Percentiles rank a stretch among this genome's conserved stretches.
Evolutionary conservation across 2,888 invertebrate species (phyloP).

Genomic region (Eledone cirrhosa): DNA sequence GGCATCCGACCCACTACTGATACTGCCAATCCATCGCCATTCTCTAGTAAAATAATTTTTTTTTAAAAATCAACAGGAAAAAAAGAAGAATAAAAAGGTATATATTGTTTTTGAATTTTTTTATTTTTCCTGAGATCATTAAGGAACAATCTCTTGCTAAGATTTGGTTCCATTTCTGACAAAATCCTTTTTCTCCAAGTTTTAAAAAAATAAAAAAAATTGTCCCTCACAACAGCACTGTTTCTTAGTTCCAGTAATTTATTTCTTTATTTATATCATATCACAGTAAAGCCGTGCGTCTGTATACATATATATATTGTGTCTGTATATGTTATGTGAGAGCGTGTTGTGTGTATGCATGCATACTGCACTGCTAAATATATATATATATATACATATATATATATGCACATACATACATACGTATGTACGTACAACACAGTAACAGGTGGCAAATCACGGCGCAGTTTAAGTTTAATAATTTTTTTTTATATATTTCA

Average conservation of each 20-base stretch:
- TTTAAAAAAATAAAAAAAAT: slow-evolving; percentile 27
- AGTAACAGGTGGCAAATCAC: no score
- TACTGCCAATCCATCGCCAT: no score
- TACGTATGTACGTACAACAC: no score
- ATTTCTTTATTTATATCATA: not conserved
- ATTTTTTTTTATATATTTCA: not conserved
- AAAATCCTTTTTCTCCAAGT: slow-evolving; percentile 24
- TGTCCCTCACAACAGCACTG: slow-evolving; percentile 28
- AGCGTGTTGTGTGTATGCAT: no score
- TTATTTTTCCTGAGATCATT: slow-evolving; percentile 27
- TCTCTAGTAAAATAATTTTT: no score
- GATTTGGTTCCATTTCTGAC: slow-evolving; percentile 23
- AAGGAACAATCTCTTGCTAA: slow-evolving; percentile 23
- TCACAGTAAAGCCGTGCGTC: slow-evolving; percentile 16
- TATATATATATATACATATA: no score
- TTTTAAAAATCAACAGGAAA: not conserved
- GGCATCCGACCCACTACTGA: no score
- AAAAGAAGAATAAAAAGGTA: not conserved
- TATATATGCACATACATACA: no score
- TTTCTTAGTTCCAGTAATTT: not conserved
- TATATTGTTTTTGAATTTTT: not conserved
- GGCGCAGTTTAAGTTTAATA: not conserved
- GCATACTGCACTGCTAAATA: no score
- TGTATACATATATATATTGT: not conserved
- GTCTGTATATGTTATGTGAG: no score